A percentile compares a stretch with the other conserved stretches of the same genome.
These are phyloP conservation scores for Spheniscus mendiculus DNA, from an alignment of 2,113 vertebrate genomes.

Conservation along the genomic window DNA sequence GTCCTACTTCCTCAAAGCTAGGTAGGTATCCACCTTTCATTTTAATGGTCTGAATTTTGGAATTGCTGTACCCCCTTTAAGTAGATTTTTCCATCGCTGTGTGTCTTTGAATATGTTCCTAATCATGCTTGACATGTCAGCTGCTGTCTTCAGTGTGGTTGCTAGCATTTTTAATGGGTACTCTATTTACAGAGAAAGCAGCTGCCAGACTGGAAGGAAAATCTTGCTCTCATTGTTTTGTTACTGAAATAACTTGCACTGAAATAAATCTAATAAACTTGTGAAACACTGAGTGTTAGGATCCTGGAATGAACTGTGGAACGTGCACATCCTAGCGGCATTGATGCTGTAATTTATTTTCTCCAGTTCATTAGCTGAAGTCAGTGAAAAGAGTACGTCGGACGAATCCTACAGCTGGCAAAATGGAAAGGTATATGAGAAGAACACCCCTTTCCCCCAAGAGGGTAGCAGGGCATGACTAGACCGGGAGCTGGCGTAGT, in stretches of 20 bases:
- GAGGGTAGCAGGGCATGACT: accelerated
- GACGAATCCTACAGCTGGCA: accelerated
- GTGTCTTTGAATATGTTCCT: neutral
- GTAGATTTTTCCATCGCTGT: neutral
- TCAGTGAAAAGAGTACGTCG: accelerated
- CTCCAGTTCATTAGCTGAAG: accelerated
- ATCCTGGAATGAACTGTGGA: neutral
- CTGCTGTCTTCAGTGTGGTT: neutral
- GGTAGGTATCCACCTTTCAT: neutral
- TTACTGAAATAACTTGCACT: neutral
- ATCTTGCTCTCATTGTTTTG: neutral
- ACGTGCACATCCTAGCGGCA: accelerated
- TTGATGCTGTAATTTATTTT: accelerated
- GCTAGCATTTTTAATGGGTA: neutral
- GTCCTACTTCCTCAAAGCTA: neutral
- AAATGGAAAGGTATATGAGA: accelerated
- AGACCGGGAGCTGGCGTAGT: neutral
- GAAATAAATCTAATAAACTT: neutral
- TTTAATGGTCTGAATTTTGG: neutral
- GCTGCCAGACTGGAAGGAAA: neutral
- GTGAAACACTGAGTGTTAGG: accelerated
- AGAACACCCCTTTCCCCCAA: too few species aligned
- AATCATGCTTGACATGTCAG: accelerated
- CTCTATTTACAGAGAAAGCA: neutral
- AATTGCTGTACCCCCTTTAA: neutral